Evolutionary conservation across 2,113 vertebrate species (phyloP), one percentile per base, ranked within the genome.

Genomic region (Pseudolaguvia tuberculata): DNA sequence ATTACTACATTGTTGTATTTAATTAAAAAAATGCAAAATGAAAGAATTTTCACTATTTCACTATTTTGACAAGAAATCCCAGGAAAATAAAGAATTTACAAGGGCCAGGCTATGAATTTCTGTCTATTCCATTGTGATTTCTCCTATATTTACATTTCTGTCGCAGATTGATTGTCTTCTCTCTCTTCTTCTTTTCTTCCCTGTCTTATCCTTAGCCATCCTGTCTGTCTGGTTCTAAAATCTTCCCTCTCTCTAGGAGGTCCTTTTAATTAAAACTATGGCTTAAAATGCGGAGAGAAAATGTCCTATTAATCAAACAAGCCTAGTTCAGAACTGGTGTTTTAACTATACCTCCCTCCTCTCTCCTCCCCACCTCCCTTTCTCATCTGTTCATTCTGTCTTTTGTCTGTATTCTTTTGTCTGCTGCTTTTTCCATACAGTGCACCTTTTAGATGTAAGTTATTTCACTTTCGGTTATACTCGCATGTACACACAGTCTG

Each of bases 231-330:
- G 74, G 70, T n/a, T 79, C 35, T 65, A 51, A 74, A 72, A 66
- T 68, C 42, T 68, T 72, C 61, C 52, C 55, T 78, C 76, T 77
- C 81, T 68, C 50, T 78, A 82, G 81, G 81, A 62, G 81, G 75
- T 79, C 74, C 58, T n/a, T 77, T 77, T 82, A 79, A 82, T 82
- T 77, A 77, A 77, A 79, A 70, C 75, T 71, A 56, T 70, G 74
- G 61, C 63, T 42, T 29, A 27, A 74, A 79, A 76, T 29, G 39
- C 59, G 47, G 42, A 21, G 20, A 71, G 31, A 82, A 82, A 79
- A 72, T 18, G 21, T 42, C 67, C 59, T 62, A 72, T 79, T 82
- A 77, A 77, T 79, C 78, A 79, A 77, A 72, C 62, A 72, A 73
- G 27, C 45, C 62, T 29, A 27, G 55, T 70, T 72, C 72, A 78